phyloP scores from a whole-genome alignment of 2,888 invertebrate species.

The Cephus pulcher region DNA sequence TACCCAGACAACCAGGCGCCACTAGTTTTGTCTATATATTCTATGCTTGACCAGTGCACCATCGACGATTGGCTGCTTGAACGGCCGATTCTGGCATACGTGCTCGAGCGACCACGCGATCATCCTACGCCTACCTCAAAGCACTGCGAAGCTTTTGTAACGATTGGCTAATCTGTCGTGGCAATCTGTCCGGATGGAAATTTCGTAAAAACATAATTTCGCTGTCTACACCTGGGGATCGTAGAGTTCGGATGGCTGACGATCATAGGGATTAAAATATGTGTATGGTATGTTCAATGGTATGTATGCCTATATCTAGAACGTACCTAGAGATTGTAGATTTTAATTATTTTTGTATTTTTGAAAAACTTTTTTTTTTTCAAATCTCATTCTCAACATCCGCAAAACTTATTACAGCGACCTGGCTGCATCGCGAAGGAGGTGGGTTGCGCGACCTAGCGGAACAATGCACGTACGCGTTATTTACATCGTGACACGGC shows the following conservation, averaged over 20 bases:
- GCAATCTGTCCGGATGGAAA: not conserved
- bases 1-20: not conserved
- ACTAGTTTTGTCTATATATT: not conserved
- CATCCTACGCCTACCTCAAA: not conserved
- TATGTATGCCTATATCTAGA: not conserved
- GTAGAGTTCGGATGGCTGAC: not conserved
- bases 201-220: not conserved
- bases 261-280: not conserved
- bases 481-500: slow-evolving; percentile 5
- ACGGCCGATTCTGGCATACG: not conserved
- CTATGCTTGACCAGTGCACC: not conserved
- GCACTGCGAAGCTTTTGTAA: not conserved
- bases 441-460: slow-evolving; percentile 12
- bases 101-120: not conserved
- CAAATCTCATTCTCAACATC: too few species aligned
- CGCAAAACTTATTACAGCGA: not conserved
- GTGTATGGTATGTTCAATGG: not conserved
- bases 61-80: not conserved
- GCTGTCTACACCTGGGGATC: not conserved
- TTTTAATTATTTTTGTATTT: not conserved
- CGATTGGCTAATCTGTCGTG: not conserved
- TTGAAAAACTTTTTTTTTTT: not conserved
- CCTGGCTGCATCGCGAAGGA: not conserved
- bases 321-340: not conserved
- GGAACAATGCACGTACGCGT: slow-evolving; percentile 18